Base-by-base conservation (phyloP, 1,140 invertebrate genomes). In the Nephotettix cincticeps region DNA sequence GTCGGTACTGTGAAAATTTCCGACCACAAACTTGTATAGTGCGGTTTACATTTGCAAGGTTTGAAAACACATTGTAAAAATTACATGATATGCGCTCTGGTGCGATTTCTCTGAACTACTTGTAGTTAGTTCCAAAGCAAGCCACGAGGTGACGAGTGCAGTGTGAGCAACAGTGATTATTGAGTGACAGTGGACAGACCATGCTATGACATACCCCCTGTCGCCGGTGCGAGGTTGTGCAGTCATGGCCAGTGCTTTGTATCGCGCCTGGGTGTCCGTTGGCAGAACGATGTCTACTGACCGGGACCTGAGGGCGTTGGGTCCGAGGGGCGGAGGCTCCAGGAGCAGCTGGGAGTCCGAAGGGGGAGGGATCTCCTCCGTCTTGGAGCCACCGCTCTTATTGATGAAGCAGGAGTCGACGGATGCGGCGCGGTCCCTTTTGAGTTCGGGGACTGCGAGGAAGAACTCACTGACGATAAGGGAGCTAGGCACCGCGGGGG, bases 241-340 rank as follows among this genome's bases (percentile, higher is more conserved):
- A 36, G 69, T 73, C 69, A 75, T 75, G 45, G 76, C 75, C 14
- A 93, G 82, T 4, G 93, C 92, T 70, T 93, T 93, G 79, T 95
- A 95, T 65, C 91, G 84, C 1, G 90, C 89, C 77, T 94, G 91
- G 75, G 92, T 89, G 58, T 93, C 91, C 0, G 93, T 96, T 0
- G 94, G 94, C 68, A 97, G 82, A 14, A 93, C 93, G 71, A 96
- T 95, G 79, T 97, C 94, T 47, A 96, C 93, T 29, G 93, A 95
- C 69, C 93, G 87, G 2, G 94, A 96, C n/a, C 94, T 84, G 1
- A 89, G 84, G 6, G 87, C 85, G 13, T 68, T 45, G 14, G 71
- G 29, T 0, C 63, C 65, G 2, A 65, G 71, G 9, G 73, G 61
- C n/a, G 76, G 76, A 13, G 77, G 76, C 36, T 77, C 74, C 67